phyloP scores from a whole-genome alignment of 2,888 invertebrate genomes.

The Ceriagrion tenellum region DNA sequence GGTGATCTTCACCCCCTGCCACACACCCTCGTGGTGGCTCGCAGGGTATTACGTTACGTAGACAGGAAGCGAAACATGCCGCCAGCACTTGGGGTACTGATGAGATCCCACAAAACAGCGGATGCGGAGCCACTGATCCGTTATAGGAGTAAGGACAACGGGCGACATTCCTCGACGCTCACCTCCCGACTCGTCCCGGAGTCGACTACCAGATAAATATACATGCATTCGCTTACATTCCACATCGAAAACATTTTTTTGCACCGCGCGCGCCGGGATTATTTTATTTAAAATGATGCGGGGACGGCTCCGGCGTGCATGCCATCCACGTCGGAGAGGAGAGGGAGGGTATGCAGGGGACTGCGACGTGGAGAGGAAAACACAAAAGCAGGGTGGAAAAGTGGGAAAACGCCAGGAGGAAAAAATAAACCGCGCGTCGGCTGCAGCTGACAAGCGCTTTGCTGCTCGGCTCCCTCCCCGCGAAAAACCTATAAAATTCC shows the following conservation, averaged over 20 bases:
- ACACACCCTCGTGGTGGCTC: too few species aligned
- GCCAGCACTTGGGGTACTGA: too few species aligned
- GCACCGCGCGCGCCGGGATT: background rate
- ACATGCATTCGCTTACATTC: background rate
- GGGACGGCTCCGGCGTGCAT: background rate
- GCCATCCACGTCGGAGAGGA: background rate
- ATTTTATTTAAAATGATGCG: background rate
- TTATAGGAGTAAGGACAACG: background rate
- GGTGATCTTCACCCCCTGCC: too few species aligned
- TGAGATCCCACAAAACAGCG: too few species aligned
- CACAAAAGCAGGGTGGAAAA: background rate
- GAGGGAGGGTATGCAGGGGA: background rate
- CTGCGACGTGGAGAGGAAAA: background rate
- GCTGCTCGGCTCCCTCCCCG: background rate
- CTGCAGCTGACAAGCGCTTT: background rate
- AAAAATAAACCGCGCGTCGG: background rate
- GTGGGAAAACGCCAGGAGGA: background rate
- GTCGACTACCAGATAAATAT: background rate
- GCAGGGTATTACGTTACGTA: too few species aligned
- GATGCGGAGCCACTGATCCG: background rate
- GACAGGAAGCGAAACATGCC: too few species aligned
- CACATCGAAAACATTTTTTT: background rate
- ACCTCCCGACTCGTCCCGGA: background rate
- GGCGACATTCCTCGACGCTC: background rate
- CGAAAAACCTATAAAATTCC: background rate